These are phyloP conservation scores for Macquaria australasica DNA, from an alignment of 2,113 vertebrate genomes.

Conservation along the genomic window DNA sequence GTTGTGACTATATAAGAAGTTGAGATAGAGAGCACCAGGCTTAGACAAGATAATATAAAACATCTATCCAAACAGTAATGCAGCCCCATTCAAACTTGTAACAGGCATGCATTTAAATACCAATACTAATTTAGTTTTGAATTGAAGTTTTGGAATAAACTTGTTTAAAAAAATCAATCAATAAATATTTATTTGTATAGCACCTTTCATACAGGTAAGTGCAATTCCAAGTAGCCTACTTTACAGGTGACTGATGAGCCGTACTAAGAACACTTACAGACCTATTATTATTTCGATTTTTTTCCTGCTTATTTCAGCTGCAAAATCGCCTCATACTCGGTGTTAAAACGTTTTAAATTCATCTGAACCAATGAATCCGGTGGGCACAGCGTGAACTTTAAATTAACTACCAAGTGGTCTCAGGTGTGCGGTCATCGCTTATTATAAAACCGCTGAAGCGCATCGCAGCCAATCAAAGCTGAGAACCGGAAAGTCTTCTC, in stretches of 20 bases:
- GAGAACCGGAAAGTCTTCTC: constrained; percentile 28
- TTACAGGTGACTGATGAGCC: background rate
- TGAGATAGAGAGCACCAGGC: background rate
- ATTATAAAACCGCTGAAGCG: constrained; percentile 66
- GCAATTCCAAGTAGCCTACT: background rate
- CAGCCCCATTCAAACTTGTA: background rate
- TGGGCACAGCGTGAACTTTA: constrained; percentile 41
- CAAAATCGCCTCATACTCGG: background rate
- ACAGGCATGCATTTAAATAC: no score
- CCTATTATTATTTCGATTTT: no score
- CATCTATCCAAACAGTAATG: background rate
- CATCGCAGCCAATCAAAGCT: constrained; percentile 67
- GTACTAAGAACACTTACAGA: background rate
- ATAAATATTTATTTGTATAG: background rate
- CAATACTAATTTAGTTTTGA: background rate
- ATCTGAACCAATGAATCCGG: constrained; percentile 6
- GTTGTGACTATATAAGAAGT: background rate
- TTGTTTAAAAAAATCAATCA: background rate
- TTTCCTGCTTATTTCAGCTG: background rate
- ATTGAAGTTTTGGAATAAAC: no score
- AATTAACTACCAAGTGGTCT: constrained; percentile 52
- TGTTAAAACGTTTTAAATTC: background rate
- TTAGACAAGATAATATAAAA: background rate
- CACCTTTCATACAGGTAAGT: background rate
- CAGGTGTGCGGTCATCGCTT: constrained; percentile 69